Conservation (phyloP, 2,888 invertebrate species). For the Hydrotaea cyrtoneurina region DNA sequence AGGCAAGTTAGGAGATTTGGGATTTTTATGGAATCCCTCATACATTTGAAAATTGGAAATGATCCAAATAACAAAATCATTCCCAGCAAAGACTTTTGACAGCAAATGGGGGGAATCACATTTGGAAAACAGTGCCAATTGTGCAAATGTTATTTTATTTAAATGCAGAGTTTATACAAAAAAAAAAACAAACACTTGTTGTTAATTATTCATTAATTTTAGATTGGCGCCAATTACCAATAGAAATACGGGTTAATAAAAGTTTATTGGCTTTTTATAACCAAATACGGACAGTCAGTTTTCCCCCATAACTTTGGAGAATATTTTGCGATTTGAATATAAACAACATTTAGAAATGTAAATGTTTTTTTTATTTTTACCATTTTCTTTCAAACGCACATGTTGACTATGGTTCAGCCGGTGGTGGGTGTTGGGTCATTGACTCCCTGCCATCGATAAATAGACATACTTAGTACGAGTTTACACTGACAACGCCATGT, state of each 20-base stretch:
- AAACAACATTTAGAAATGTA: conserved; percentile 12
- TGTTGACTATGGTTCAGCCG: not conserved
- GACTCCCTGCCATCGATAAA: not conserved
- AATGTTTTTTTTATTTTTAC: not conserved
- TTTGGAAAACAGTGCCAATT: not conserved
- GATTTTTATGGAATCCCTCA: too few relatives aligned
- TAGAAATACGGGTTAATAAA: conserved; percentile 56
- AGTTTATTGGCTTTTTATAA: conserved; percentile 57
- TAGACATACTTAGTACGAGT: not conserved
- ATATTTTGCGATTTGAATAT: not conserved
- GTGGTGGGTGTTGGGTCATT: not conserved
- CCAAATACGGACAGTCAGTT: not conserved
- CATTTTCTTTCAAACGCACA: not conserved
- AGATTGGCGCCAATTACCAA: conserved; percentile 7
- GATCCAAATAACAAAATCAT: too few relatives aligned
- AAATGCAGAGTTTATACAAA: not conserved
- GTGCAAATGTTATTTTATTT: not conserved
- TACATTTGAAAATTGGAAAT: too few relatives aligned
- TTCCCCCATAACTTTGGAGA: conserved; percentile 1
- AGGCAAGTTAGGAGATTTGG: too few relatives aligned
- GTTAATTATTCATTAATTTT: too few relatives aligned
- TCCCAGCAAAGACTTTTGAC: too few relatives aligned
- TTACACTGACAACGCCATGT: too few relatives aligned
- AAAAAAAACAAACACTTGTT: not conserved
- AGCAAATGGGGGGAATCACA: too few relatives aligned